phyloP scores from a whole-genome alignment of 2,888 invertebrate genomes.

The Hololepta plana region DNA sequence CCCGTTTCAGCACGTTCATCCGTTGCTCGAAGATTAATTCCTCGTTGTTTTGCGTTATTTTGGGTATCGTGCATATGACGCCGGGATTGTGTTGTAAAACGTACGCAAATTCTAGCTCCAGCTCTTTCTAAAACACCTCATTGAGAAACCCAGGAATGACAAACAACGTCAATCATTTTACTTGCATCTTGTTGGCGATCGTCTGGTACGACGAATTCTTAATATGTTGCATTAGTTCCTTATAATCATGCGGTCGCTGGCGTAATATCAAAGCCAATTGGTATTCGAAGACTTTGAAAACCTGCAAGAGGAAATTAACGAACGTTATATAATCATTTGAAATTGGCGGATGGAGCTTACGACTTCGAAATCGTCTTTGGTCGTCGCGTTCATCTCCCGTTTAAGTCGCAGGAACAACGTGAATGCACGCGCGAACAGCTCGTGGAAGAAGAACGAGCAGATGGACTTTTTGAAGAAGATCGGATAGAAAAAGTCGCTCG shows the following conservation, averaged over 20 bases:
- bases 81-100: conserved; percentile 14
- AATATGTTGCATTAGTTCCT: conserved; percentile 17
- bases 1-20: conserved; percentile 16
- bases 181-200: conserved; percentile 21
- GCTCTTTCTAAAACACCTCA: too few species aligned
- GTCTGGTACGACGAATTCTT: conserved; percentile 17
- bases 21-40: conserved; percentile 17
- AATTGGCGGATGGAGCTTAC: conserved; percentile 10
- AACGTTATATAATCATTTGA: too few species aligned
- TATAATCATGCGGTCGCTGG: conserved; percentile 19
- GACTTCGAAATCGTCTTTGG: conserved; percentile 21
- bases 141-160: too few species aligned
- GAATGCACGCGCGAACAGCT: conserved; percentile 23
- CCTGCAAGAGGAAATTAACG: conserved; percentile 12
- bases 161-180: conserved; percentile 9
- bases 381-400: conserved; percentile 24
- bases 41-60: conserved; percentile 14
- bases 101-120: too few species aligned
- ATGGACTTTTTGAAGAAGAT: conserved; percentile 19
- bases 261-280: conserved; percentile 20
- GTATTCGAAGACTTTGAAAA: conserved; percentile 19
- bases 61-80: conserved; percentile 17
- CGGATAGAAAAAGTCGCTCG: conserved; percentile 19
- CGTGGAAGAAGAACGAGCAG: conserved; percentile 20
- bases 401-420: conserved; percentile 23